Conservation (phyloP, 2,888 invertebrate species). For the Habrosyne pyritoides region DNA sequence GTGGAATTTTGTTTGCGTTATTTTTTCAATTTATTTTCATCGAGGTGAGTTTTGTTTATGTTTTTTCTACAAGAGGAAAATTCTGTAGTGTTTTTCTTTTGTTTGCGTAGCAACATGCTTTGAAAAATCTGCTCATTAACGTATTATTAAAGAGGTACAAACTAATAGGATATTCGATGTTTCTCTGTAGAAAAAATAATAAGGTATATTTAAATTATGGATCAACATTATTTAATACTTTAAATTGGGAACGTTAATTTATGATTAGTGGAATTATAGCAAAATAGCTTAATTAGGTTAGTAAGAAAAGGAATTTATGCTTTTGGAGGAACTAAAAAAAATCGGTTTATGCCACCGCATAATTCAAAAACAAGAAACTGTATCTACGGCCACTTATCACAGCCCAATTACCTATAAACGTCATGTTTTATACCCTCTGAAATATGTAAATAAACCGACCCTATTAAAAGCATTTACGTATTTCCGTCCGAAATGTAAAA, state of each 20-base stretch:
- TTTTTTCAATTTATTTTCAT: background rate
- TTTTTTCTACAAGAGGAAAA: background rate
- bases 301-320: too few relatives aligned
- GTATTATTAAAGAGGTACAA: too few relatives aligned
- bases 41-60: slow-evolving; percentile 14
- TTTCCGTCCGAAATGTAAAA: slow-evolving; percentile 5
- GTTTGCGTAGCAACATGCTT: background rate
- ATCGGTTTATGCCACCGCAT: background rate
- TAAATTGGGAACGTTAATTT: too few relatives aligned
- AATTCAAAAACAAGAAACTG: background rate
- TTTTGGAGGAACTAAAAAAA: background rate
- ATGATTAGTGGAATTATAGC: too few relatives aligned
- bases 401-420: background rate
- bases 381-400: background rate
- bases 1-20: slow-evolving; percentile 13
- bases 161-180: too few relatives aligned
- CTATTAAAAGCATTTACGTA: background rate
- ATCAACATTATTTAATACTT: too few relatives aligned
- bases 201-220: too few relatives aligned
- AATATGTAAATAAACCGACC: background rate
- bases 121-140: background rate
- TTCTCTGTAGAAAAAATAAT: too few relatives aligned
- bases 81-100: background rate
- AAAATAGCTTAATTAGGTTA: too few relatives aligned
- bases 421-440: background rate